Evolutionary conservation across 2,113 vertebrate species (phyloP).

Genomic region (Tricholaema leucomelas): DNA sequence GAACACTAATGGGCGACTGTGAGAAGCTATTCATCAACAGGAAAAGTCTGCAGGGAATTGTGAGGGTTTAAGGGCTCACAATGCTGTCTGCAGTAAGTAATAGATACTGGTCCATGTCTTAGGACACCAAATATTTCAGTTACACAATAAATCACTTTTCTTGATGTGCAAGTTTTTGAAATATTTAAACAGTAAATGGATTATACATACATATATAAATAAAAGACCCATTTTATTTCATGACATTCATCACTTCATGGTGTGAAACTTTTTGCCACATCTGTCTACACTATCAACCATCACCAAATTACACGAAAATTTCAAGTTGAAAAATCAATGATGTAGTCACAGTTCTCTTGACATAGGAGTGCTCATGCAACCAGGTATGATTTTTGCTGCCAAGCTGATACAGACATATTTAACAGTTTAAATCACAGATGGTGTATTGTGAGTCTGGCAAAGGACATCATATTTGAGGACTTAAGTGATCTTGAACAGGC

Average conservation of each 20-base stretch:
- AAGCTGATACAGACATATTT: background rate
- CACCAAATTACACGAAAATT: background rate
- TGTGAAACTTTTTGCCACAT: background rate
- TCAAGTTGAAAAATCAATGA: background rate
- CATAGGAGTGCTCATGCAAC: fast-evolving
- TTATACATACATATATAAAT: no score
- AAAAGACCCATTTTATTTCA: background rate
- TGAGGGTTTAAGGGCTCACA: background rate
- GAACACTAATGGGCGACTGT: background rate
- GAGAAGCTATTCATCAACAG: background rate
- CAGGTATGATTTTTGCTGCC: background rate
- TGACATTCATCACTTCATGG: background rate
- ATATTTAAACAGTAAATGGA: background rate
- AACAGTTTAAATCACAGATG: background rate
- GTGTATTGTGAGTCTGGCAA: background rate
- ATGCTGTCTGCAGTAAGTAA: background rate
- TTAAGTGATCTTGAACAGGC: background rate
- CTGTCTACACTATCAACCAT: background rate
- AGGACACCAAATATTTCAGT: background rate
- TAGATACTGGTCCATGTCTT: background rate
- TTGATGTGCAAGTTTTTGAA: background rate
- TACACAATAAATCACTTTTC: background rate
- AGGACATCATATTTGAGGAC: background rate
- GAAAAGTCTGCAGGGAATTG: background rate
- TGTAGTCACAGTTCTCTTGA: background rate